Evolutionary conservation across 2,113 vertebrate species (phyloP), one percentile per base, ranked within the genome.

Genomic region (Amazona vittata): DNA sequence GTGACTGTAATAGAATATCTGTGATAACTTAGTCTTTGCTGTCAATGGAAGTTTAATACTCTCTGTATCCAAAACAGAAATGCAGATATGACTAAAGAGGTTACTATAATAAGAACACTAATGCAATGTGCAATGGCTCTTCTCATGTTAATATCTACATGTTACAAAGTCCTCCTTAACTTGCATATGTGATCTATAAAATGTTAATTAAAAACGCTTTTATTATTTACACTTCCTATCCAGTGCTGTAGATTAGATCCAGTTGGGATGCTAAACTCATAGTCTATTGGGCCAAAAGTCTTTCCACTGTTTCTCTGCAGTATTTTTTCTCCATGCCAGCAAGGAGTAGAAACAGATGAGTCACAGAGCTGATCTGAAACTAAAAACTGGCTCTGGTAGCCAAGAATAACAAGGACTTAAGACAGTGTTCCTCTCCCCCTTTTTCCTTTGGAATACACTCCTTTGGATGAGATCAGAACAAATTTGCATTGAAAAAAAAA

Each of bases 281-380:
- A 46, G 44, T 20, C 44, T 44, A 1, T 65, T 90, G 31, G 33
- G 76, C 12, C 12, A 28, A n/a, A 85, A 83, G 15, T 37, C 71
- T 92, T 91, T 88, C 63, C 59, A 77, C 59, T 93, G 86, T 86
- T 94, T 90, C 82, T 86, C 7, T 53, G 60, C n/a, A 74, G 21
- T 79, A 80, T 88, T 96, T 94, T 88, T 49, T 88, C 76, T 86
- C 67, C 63, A 67, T 80, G 91, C 83, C 80, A 96, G 93, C 76
- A 90, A 93, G 26, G 33, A 86, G 41, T 59, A 93, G 91, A 95
- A 95, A 86, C n/a, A 83, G 76, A 93, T 78, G 91, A 94, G 86
- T 93, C 76, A 92, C n/a, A 77, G 63, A 86, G 44, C 31, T 92
- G 44, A 86, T 89, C 63, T 88, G 63, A 90, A 94, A 88, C 63